Percentiles rank a stretch among this genome's conserved stretches.
These are phyloP conservation scores for Streptopelia turtur DNA, from an alignment of 2,797 vertebrate species.

Conservation along the genomic window DNA sequence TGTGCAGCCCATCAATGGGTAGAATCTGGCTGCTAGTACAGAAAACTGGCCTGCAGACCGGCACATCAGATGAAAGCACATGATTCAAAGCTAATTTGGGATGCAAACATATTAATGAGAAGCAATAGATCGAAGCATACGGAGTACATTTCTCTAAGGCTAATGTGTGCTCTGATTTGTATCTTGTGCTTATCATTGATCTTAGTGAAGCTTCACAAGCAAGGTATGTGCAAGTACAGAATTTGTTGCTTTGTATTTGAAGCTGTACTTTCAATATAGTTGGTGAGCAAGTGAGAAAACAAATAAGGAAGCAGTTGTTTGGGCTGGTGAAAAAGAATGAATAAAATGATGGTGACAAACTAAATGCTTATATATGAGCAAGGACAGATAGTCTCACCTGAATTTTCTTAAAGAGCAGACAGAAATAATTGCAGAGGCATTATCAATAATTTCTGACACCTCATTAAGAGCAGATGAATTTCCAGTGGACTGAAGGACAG, in stretches of 20 bases:
- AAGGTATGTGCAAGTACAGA: neutral
- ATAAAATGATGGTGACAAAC: neutral
- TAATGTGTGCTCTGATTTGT: neutral
- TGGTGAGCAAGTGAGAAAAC: neutral
- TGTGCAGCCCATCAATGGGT: neutral
- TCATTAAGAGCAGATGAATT: slow-evolving; percentile 51
- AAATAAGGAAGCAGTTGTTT: neutral
- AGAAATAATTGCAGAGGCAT: slow-evolving; percentile 6
- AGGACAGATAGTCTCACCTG: slow-evolving; percentile 33
- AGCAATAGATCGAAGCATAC: neutral
- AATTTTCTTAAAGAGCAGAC: slow-evolving; percentile 42
- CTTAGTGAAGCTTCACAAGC: neutral
- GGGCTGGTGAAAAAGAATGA: neutral
- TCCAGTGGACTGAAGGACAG: slow-evolving; percentile 51
- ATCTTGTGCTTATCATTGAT: neutral
- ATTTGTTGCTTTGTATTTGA: neutral
- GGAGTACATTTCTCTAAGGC: neutral
- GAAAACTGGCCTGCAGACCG: neutral
- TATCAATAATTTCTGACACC: slow-evolving; percentile 64
- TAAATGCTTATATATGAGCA: neutral
- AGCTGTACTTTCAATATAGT: neutral
- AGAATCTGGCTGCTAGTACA: neutral
- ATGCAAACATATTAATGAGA: neutral
- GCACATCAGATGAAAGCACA: neutral
- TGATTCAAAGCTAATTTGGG: neutral